A percentile compares a stretch with the other conserved stretches of the same genome.
phyloP scores from a whole-genome alignment of 92 coral and sea anemone species.

The Porites rus region DNA sequence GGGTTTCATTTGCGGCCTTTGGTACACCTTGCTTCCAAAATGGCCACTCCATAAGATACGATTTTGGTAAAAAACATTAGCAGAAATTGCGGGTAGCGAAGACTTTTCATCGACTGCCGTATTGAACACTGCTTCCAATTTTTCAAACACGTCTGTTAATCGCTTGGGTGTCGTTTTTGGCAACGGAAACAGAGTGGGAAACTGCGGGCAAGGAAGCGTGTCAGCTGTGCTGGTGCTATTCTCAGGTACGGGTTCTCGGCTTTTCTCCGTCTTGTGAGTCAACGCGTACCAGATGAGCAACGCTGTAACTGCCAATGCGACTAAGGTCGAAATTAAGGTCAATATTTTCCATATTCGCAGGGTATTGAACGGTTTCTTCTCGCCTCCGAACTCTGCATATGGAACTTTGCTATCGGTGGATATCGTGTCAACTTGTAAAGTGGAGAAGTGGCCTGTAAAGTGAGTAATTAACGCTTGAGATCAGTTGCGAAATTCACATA shows the following conservation, averaged over 20 bases:
- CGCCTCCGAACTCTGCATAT: background rate
- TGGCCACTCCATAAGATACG: constrained; percentile 55
- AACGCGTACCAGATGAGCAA: constrained; percentile 31
- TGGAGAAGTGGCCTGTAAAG: too few relatives aligned
- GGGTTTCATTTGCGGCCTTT: constrained; percentile 42
- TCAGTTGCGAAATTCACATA: too few relatives aligned
- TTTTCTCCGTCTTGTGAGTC: constrained; percentile 2
- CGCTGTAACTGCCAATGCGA: constrained; percentile 22
- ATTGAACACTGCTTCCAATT: constrained; percentile 21
- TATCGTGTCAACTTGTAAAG: background rate
- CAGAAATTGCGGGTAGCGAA: constrained; percentile 62
- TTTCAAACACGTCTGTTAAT: constrained; percentile 45
- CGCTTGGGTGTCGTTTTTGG: constrained; percentile 49
- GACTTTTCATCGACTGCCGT: constrained; percentile 22
- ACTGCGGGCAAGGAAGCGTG: constrained; percentile 46
- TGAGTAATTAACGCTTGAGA: too few relatives aligned
- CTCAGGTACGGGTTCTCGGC: background rate
- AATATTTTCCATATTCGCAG: constrained; percentile 29
- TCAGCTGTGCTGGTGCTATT: background rate
- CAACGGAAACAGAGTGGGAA: constrained; percentile 51
- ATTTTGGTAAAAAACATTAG: constrained; percentile 60
- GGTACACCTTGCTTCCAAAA: constrained; percentile 53
- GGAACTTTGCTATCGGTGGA: background rate
- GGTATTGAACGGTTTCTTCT: background rate
- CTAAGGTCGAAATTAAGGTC: background rate